Percentiles rank a stretch among this genome's conserved stretches.
phyloP scores from a whole-genome alignment of 2,113 vertebrate genomes.

The Haemorhous mexicanus region DNA sequence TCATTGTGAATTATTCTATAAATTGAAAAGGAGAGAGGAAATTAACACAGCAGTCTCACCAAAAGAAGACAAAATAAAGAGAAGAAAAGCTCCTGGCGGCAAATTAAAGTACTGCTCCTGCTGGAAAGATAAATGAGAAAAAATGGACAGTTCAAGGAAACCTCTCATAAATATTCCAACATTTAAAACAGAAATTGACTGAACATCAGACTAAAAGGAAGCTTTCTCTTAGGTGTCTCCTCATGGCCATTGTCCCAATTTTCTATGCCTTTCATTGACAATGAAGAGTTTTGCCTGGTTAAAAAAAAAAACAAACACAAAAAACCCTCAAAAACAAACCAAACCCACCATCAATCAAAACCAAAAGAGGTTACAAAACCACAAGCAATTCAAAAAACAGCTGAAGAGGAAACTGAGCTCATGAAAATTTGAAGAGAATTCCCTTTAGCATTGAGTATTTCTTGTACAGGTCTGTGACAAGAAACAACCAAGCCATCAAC shows the following conservation, averaged over 20 bases:
- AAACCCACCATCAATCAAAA: neutral
- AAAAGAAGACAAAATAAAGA: neutral
- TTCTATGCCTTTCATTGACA: neutral
- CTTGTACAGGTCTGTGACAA: neutral
- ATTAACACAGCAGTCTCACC: neutral
- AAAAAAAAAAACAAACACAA: neutral
- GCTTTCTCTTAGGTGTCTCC: neutral
- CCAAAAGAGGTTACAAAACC: neutral
- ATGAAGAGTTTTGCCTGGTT: neutral
- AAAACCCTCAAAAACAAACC: neutral
- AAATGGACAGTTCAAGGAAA: neutral
- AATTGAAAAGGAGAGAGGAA: neutral
- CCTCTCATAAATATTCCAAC: neutral
- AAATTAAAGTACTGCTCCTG: conserved; percentile 21
- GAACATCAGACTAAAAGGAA: neutral
- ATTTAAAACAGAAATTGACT: neutral
- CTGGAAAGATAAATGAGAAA: conserved; percentile 15
- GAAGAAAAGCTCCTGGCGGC: neutral
- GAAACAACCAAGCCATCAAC: neutral
- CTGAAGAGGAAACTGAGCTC: neutral
- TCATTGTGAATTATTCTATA: neutral
- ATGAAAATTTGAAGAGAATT: neutral
- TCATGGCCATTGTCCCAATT: neutral
- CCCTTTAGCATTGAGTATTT: neutral
- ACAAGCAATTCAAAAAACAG: neutral